Evolutionary conservation across 2,113 vertebrate genomes (phyloP), one percentile per base, ranked within the genome.

Genomic region (Semicossyphus pulcher): DNA sequence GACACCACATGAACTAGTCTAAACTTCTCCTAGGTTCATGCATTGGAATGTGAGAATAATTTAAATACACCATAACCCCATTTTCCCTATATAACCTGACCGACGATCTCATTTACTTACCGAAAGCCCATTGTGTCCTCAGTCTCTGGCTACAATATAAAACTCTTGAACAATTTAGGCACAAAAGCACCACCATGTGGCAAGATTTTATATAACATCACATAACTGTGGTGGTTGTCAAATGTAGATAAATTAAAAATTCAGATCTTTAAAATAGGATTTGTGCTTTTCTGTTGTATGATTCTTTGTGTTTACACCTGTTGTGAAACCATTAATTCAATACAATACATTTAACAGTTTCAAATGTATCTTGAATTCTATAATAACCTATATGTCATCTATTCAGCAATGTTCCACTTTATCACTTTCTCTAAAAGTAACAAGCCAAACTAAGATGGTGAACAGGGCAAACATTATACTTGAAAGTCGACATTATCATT

Each of bases 171-270:
- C 68, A 85, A 52, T 68, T 77, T 56, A 70, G 81, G 52, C 79
- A 85, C 89, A 86, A 85, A 77, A 63, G 81, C 83, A 58, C 91
- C 92, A 87, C 69, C 90, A 28, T 83, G 92, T 92, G 92, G 89
- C 53, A 15, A 67, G 48, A 74, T 60, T 74, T 29, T 36, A 48
- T 66, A 81, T 42, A 31, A 28, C 73, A n/a, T n/a, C n/a, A 79
- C 7, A 41, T 5, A 15, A 18, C 3, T 41, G 14, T 28, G 29
- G 28, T 36, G 18, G 7, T 7, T 65, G 1, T 15, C 7, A 39
- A 42, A 64, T 58, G n/a, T 5, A 39, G 1, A 28, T 18, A 42
- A 5, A 5, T 42, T 28, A 4, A 34, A 54, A 10, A n/a, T 60
- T 21, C 0, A 44, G 29, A 1, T 41, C 0, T 54, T 51, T n/a